Evolutionary conservation across 1,140 invertebrate species (phyloP), one percentile per base, ranked within the genome.

Genomic region (Drosophila tristis): DNA sequence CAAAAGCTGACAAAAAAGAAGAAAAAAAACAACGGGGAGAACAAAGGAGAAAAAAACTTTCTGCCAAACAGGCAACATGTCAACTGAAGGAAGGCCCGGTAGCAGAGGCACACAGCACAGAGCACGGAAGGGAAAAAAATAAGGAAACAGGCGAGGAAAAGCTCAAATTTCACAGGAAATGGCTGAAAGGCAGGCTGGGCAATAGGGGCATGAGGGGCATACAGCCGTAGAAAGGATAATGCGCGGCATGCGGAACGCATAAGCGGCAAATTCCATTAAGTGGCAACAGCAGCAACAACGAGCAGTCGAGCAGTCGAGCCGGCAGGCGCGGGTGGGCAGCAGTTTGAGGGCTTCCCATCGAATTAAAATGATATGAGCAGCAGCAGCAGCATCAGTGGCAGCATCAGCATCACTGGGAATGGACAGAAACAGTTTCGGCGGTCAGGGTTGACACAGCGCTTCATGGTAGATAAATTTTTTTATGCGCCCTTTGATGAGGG

Each of bases 261-360:
- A 89, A 89, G 84, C 84, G 79, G 76, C 84, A 89, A 84, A 89
- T 89, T 89, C 84, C 84, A 89, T 89, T 89, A 89, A 89, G 84
- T 89, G 84, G 64, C 84, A 89, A 67, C 84, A 70, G 47, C 81
- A 81, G 8, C 16, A 74, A 43, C 60, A 20, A 55, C 47, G 57
- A 61, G 63, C 43, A 56, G 16, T 11, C 47, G 57, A 61, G 63
- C 43, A 56, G 16, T 11, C 49, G 47, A 55, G 45, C 23, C 57
- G 35, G n/a, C 48, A 45, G 31, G 13, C 6, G 25, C 4, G 2
- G n/a, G 47, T 31, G 29, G 42, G 42, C 43, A 39, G 48, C 31
- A 62, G 53, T 53, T 53, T 20, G 56, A 29, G 48, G 61, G 64
- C 57, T 55, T 55, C 66, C 51, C 59, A 60, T 65, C 59, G 76